Evolutionary conservation across 2,113 vertebrate genomes (phyloP).

Genomic region (Hemiprocne comata): DNA sequence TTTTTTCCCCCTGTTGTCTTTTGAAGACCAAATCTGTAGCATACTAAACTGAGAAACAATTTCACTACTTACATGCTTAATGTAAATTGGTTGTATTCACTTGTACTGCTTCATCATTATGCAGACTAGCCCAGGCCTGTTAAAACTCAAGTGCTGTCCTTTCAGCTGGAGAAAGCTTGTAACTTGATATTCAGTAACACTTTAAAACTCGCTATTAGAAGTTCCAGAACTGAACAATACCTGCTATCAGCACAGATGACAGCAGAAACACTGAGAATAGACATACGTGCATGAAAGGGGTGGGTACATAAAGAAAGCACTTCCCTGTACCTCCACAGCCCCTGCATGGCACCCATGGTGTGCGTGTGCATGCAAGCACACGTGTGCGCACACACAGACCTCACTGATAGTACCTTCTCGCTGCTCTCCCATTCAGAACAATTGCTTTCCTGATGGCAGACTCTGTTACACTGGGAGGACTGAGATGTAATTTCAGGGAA

Average conservation of each 20-base stretch:
- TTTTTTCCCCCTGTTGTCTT: neutral
- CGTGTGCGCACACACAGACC: fast-evolving
- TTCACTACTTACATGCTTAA: neutral
- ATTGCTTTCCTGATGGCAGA: neutral
- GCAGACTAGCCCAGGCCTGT: neutral
- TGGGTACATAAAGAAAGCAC: neutral
- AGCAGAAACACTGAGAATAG: neutral
- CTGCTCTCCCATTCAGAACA: neutral
- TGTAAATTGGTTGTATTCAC: neutral
- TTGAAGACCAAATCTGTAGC: neutral
- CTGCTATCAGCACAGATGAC: neutral
- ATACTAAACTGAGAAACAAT: neutral
- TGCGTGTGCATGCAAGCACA: neutral
- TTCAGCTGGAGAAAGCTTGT: neutral
- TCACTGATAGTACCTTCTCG: neutral
- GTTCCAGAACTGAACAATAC: neutral
- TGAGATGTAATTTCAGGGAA: neutral
- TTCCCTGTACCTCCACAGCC: neutral
- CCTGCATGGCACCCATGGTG: neutral
- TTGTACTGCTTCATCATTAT: neutral
- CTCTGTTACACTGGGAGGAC: neutral
- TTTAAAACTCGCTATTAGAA: neutral
- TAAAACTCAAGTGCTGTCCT: neutral
- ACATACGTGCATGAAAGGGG: neutral
- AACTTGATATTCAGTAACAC: neutral